Base-by-base conservation (phyloP, 2,888 invertebrate species). In the Sarcophaga caerulescens region DNA sequence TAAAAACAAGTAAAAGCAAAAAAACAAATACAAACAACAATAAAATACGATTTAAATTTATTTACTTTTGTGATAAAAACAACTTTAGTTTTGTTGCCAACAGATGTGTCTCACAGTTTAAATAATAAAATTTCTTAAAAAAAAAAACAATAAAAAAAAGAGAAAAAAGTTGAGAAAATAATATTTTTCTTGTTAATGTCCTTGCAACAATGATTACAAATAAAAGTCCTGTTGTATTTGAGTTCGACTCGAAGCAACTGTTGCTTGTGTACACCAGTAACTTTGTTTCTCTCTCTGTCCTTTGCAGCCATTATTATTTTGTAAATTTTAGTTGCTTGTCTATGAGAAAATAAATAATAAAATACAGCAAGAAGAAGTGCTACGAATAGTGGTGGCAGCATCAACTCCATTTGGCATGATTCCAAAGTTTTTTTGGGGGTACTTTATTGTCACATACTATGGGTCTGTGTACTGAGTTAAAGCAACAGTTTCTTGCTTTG, bases 11-110 rank as follows among this genome's bases (percentile, higher is more conserved):
- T 62, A 45, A 69, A 75, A 81, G 45, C 25, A 4, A 6, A 8
- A 35, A 35, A 35, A 10, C 35, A 35, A 52, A 52, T 52, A 12
- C 63, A 75, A 75, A 75, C 63, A 75, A 63, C 44, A 74, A 77
- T 19, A 63, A 81, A 69, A 74, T 75, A 75, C 75, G 77, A 81
- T 83, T 86, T 77, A 84, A 81, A 86, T 84, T 76, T 87, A 81
- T 87, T 85, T 85, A 74, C 85, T 85, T 85, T 85, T 69, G 65
- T 81, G 79, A 85, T 85, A 83, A 83, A 83, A 81, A 83, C 85
- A 81, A 77, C 59, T 85, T 83, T 81, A 77, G 63, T 85, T 83
- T 68, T 35, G 65, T 63, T 63, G 74, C 76, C 60, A 77, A 44
- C 85, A 85, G 83, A 80, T 85, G 85, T 74, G 85, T 77, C 85